Base-by-base conservation (phyloP, 2,888 invertebrate genomes). In the Melikaiella ostensackeni region DNA sequence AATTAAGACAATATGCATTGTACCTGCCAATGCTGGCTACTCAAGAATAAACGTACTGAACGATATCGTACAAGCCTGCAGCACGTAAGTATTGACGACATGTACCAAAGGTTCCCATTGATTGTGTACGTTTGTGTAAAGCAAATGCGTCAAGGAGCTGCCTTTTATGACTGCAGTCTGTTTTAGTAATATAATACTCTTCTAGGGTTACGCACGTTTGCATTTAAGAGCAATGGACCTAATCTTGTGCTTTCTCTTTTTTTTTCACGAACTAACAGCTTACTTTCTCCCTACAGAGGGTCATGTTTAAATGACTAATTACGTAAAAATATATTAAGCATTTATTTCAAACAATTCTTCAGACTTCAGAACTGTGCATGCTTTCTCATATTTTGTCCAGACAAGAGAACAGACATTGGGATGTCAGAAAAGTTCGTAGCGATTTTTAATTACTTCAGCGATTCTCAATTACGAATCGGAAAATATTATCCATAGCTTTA, bases 101-200 rank as follows among this genome's bases (percentile, higher is more conserved):
- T 70, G 70, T 50, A 11, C 30, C 46, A 70, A 70, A 70, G 70
- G 70, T 70, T 30, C 30, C 46, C 66, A 66, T 50, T 70, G 50
- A 70, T 70, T 50, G 70, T 55, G 30, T 70, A 50, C 30, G n/a
- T 46, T 50, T 27, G 50, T 50, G n/a, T 33, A 55, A 70, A 70
- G 30, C 70, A 70, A 70, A 70, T 70, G 50, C 70, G 70, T 55
- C 70, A 70, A 50, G 70, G 50, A 50, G 70, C 59, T 59, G 59
- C 30, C 70, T 50, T 70, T 70, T 70, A 63, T 77, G 61, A 77
- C 74, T 35, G 61, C 70, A 81, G 79, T 83, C 78, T 89, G 88
- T 89, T 90, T 90, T 87, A 81, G 89, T 86, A 90, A 90, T 82
- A 81, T 78, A 87, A 90, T 88, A 90, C 88, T 87, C 89, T 85